Evolutionary conservation across 1,140 invertebrate species (phyloP).

Genomic region (Drosophila lini): DNA sequence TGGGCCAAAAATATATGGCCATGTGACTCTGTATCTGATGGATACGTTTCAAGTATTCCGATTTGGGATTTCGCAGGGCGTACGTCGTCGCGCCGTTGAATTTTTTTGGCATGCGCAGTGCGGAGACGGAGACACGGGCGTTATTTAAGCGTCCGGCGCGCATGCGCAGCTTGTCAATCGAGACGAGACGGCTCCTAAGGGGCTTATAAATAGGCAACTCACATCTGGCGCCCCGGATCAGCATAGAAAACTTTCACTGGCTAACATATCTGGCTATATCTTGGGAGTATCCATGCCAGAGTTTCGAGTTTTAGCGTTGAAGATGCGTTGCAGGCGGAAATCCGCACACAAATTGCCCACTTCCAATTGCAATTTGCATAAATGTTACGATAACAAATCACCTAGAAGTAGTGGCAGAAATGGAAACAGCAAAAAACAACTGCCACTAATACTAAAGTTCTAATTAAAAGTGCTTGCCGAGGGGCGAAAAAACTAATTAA

Average conservation of each 20-base stretch:
- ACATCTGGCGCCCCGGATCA: conserved; percentile 37
- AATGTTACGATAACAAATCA: conserved; percentile 71
- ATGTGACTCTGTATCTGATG: conserved; percentile 57
- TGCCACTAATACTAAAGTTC: conserved; percentile 58
- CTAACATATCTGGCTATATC: conserved; percentile 18
- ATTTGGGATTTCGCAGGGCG: conserved; percentile 24
- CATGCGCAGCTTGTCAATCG: conserved; percentile 71
- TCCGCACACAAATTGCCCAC: conserved; percentile 65
- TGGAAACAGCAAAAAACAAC: conserved; percentile 14
- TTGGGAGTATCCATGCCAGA: conserved; percentile 3
- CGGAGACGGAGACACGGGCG: conserved; percentile 35
- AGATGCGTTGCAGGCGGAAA: conserved; percentile 64
- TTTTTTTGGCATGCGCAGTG: conserved; percentile 69
- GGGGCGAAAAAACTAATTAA: conserved; percentile 61
- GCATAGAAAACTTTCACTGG: conserved; percentile 79
- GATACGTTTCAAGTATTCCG: conserved; percentile 12
- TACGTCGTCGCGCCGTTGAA: not conserved
- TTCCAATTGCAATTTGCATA: conserved; percentile 73
- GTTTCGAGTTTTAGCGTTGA: conserved; percentile 17
- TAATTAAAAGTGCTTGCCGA: conserved; percentile 67
- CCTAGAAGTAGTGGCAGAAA: conserved; percentile 9
- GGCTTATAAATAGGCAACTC: conserved; percentile 37
- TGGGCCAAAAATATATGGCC: conserved; percentile 31
- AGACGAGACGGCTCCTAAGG: conserved; percentile 5
- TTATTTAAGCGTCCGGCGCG: conserved; percentile 64